Conservation (phyloP, 2,113 vertebrate species). For the Passer montanus region DNA sequence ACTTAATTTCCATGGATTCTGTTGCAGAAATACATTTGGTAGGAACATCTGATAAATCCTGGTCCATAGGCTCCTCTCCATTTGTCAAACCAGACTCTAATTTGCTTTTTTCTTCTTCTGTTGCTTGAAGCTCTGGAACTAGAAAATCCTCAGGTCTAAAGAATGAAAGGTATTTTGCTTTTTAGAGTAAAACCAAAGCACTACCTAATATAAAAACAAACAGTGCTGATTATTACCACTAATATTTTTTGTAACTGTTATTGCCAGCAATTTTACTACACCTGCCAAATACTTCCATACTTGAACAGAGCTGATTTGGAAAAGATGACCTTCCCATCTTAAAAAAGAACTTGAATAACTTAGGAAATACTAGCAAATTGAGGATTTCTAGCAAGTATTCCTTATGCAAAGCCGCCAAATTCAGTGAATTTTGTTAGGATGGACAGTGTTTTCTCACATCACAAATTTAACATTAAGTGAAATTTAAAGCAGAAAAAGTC, state of each 20-base stretch:
- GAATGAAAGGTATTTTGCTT: conserved; percentile 34
- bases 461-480: neutral
- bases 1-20: conserved; percentile 97
- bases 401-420: neutral
- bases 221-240: neutral
- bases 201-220: neutral
- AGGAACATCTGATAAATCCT: conserved; percentile 95
- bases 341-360: neutral
- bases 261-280: neutral
- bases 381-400: neutral
- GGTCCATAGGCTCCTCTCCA: conserved; percentile 98
- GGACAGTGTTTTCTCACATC: neutral
- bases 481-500: neutral
- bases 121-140: conserved; percentile 95
- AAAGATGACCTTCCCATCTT: neutral
- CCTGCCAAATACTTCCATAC: neutral
- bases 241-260: neutral
- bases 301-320: neutral
- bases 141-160: conserved; percentile 95
- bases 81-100: conserved; percentile 92
- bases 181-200: neutral
- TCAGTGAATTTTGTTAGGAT: neutral
- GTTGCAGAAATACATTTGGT: conserved; percentile 92
- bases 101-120: conserved; percentile 97
- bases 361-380: neutral